A percentile compares a stretch with the other conserved stretches of the same genome.
These are phyloP conservation scores for Micrasema minimum DNA, from an alignment of 1,140 invertebrate species.

Conservation along the genomic window DNA sequence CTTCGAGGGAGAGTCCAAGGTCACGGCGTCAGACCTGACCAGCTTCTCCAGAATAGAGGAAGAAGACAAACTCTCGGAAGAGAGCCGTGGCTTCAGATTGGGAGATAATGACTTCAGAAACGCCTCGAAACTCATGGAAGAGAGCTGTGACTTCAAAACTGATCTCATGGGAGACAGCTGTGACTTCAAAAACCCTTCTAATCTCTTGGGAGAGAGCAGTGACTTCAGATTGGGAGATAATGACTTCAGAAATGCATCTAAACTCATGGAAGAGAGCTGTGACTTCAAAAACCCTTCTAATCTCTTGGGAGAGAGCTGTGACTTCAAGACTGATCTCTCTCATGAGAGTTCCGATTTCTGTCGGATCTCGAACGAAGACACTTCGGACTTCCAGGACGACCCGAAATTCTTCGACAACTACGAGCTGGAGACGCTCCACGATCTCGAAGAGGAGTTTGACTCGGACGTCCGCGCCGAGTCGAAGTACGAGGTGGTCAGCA, in stretches of 20 bases:
- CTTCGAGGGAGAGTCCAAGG: slow-evolving; percentile 33
- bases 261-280: not conserved
- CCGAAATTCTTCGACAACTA: slow-evolving; percentile 6
- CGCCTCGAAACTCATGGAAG: not conserved
- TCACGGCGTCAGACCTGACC: not conserved
- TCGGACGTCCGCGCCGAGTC: slow-evolving; percentile 58
- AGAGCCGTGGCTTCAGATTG: too few species aligned
- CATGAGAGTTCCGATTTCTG: too few species aligned
- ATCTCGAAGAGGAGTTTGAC: slow-evolving; percentile 63
- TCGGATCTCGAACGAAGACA: not conserved
- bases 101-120: too few species aligned
- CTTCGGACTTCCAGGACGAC: not conserved
- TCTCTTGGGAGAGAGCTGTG: too few species aligned
- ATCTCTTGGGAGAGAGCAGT: not conserved
- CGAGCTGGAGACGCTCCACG: slow-evolving; percentile 59
- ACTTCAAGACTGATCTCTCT: too few species aligned
- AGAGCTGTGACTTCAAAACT: not conserved
- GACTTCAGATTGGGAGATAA: too few species aligned
- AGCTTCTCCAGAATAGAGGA: slow-evolving; percentile 3
- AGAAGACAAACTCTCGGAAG: not conserved
- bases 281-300: not conserved
- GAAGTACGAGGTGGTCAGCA: slow-evolving; percentile 66
- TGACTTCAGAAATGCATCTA: not conserved
- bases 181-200: not conserved
- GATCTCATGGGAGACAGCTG: not conserved